A percentile compares a stretch with the other conserved stretches of the same genome.
These are phyloP conservation scores for Heliconius eleuchia DNA, from an alignment of 1,140 invertebrate genomes.

Conservation along the genomic window DNA sequence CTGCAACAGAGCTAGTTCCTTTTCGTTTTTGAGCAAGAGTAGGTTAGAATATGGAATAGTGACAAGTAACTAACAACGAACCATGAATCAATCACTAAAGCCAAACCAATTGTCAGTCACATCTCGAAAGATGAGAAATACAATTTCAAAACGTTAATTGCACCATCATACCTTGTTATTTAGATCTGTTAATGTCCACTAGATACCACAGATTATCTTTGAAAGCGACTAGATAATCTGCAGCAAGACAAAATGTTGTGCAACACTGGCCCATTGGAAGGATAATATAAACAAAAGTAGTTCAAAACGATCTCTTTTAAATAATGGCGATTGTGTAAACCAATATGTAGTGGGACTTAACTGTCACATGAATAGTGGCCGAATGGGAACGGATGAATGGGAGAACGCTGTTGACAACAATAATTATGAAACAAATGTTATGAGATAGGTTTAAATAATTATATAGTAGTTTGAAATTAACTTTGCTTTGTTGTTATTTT, in stretches of 20 bases:
- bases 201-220: conserved; percentile 38
- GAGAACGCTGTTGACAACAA: neutral
- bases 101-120: neutral
- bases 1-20: too few species aligned
- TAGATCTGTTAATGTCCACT: conserved; percentile 37
- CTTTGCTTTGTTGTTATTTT: neutral
- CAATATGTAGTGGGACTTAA: conserved; percentile 1
- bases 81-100: neutral
- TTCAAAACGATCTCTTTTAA: conserved; percentile 29
- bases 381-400: conserved; percentile 5
- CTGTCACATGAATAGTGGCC: neutral
- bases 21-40: too few species aligned
- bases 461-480: neutral
- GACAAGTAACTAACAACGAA: neutral
- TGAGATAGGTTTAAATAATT: neutral
- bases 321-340: conserved; percentile 19
- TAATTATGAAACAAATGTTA: conserved; percentile 1
- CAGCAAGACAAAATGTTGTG: conserved; percentile 16
- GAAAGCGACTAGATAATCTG: conserved; percentile 33
- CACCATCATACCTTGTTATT: conserved; percentile 33
- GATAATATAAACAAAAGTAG: conserved; percentile 38
- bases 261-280: conserved; percentile 34
- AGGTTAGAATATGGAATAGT: neutral
- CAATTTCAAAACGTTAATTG: conserved; percentile 18
- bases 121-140: conserved; percentile 1